These are phyloP conservation scores for Neomonachus schauinslandi DNA, from an alignment of 2,113 vertebrate species.

Conservation along the genomic window DNA sequence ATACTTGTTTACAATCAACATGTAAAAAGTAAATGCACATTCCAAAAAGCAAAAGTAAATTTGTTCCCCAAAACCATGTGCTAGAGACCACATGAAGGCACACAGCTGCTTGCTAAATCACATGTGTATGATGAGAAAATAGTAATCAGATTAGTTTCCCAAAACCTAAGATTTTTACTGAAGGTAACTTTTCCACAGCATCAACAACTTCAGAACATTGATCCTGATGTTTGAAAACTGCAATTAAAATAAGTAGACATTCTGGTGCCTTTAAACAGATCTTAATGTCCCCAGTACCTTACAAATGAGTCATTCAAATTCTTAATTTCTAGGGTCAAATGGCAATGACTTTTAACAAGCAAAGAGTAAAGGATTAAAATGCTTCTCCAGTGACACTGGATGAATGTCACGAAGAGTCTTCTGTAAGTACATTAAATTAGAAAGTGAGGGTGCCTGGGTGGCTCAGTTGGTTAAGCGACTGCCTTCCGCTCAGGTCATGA, in stretches of 20 bases:
- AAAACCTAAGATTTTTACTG: conserved; percentile 5
- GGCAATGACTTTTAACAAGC: neutral
- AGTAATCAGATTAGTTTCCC: neutral
- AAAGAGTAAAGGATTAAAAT: conserved; percentile 31
- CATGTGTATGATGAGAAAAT: conserved; percentile 5
- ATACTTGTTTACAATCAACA: neutral
- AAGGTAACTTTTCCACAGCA: conserved; percentile 36
- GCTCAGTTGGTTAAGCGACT: no score
- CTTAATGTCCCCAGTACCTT: neutral
- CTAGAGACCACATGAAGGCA: neutral
- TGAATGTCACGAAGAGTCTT: conserved; percentile 32
- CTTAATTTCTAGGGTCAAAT: conserved; percentile 10
- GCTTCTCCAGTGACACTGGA: neutral
- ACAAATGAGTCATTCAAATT: conserved; percentile 29
- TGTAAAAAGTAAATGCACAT: neutral
- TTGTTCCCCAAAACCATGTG: neutral
- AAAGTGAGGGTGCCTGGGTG: no score
- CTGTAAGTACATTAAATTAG: neutral
- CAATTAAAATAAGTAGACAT: neutral
- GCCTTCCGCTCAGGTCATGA: no score
- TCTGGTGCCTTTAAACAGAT: neutral
- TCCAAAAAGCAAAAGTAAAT: conserved; percentile 26
- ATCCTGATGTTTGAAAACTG: neutral
- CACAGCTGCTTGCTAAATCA: conserved; percentile 13
- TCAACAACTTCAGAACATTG: neutral